Conservation (phyloP, 2,797 vertebrate genomes). For the Peromyscus aztecus region DNA sequence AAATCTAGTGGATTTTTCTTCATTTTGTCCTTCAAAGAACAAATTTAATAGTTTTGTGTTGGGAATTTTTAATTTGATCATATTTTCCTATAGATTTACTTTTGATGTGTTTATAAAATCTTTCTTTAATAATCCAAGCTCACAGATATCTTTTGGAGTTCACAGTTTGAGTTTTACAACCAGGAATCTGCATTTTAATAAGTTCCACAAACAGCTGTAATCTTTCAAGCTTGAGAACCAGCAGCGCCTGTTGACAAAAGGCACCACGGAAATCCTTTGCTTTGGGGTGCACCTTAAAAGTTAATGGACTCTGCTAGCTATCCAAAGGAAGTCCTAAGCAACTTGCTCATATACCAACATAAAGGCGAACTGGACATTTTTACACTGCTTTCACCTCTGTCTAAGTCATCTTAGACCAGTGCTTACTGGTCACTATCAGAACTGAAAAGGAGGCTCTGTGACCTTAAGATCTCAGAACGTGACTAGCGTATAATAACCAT, state of each 20-base stretch:
- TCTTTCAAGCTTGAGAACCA: neutral
- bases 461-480: neutral
- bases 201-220: neutral
- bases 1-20: conserved; percentile 12
- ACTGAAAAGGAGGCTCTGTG: neutral
- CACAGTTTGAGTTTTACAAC: neutral
- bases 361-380: neutral
- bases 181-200: neutral
- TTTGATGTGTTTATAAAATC: neutral
- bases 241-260: neutral
- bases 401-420: neutral
- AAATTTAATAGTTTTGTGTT: neutral
- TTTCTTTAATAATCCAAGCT: neutral
- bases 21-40: neutral
- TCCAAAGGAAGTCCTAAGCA: neutral
- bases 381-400: neutral
- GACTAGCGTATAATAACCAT: neutral
- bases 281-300: neutral
- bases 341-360: neutral
- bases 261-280: neutral
- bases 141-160: neutral
- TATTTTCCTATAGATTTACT: neutral
- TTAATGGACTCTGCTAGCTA: neutral
- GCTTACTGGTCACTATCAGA: neutral
- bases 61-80: neutral